Conservation (phyloP, 2,113 vertebrate species). For the Poicephalus meyeri region DNA sequence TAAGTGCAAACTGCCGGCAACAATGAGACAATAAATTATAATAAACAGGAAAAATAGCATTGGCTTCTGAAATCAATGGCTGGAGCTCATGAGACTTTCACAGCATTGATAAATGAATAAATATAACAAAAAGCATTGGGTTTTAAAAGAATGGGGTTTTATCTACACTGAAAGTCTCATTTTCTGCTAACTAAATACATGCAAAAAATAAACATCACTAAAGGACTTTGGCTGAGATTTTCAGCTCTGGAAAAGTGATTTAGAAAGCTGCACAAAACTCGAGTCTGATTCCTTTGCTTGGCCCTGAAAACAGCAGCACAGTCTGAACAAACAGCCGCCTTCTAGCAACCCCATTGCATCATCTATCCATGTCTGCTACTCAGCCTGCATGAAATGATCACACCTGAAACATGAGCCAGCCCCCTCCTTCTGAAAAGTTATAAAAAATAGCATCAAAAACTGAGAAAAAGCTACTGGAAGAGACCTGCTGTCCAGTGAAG, state of each 20-base stretch:
- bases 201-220: not conserved
- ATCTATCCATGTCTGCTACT: not conserved
- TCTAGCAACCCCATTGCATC: not conserved
- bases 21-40: slow-evolving; percentile 87
- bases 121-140: slow-evolving; percentile 71
- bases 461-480: slow-evolving; percentile 11
- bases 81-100: slow-evolving; percentile 72
- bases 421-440: not conserved
- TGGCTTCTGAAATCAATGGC: slow-evolving; percentile 79
- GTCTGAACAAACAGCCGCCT: not conserved
- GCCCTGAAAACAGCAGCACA: not conserved
- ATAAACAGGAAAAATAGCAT: slow-evolving; percentile 87
- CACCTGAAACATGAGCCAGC: not conserved
- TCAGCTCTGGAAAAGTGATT: not conserved
- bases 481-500: not conserved
- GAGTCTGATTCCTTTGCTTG: not conserved
- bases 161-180: slow-evolving; percentile 58
- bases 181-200: slow-evolving; percentile 58
- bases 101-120: slow-evolving; percentile 76
- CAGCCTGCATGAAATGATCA: not conserved
- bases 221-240: slow-evolving; percentile 8
- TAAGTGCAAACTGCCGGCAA: slow-evolving; percentile 76
- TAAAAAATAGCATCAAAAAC: not conserved
- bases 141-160: slow-evolving; percentile 73
- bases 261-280: not conserved